Evolutionary conservation across 2,888 invertebrate species (phyloP), one percentile per base, ranked within the genome.

Genomic region (Hymenopus coronatus): DNA sequence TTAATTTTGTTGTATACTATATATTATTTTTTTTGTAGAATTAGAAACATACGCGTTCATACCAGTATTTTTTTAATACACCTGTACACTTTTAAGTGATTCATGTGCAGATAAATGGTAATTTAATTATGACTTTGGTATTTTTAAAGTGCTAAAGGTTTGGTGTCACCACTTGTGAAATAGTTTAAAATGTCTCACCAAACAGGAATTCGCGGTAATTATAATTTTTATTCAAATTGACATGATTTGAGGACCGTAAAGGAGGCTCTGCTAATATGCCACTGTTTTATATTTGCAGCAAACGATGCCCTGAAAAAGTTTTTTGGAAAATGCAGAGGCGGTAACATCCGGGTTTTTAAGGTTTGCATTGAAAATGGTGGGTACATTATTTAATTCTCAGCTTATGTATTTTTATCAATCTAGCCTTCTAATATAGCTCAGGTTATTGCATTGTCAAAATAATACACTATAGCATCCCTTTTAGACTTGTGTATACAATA

Each of bases 281-380:
- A 89, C 89, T 89, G 88, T 91, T 89, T 90, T 88, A 87, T 90
- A 90, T 90, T 95, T 95, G 88, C 93, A 98, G 98, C 97, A 8
- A 98, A 98, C 94, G 96, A 97, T 91, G 96, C 96, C 90, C 94
- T 98, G 89, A 96, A 96, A 92, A 96, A 96, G 93, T 96, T 96
- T 92, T 97, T 98, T 92, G 96, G 97, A 30, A 97, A 97, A 94
- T 97, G 97, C 92, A 95, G 97, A 92, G 96, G 96, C 92, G 97
- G 97, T 40, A 97, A 96, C 93, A 95, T 97, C 89, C 94, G 98
- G 90, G 95, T 96, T 28, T 94, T 98, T 90, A 98, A 98, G 95
- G 95, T 98, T 90, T 96, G 96, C 83, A 98, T 98, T 92, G 96
- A 97, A 93, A 96, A 98, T 94, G 98, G 98, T 97, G 94, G 94